A percentile compares a stretch with the other conserved stretches of the same genome.
Evolutionary conservation across 2,113 vertebrate genomes (phyloP).

Genomic region (Hemibagrus wyckioides): DNA sequence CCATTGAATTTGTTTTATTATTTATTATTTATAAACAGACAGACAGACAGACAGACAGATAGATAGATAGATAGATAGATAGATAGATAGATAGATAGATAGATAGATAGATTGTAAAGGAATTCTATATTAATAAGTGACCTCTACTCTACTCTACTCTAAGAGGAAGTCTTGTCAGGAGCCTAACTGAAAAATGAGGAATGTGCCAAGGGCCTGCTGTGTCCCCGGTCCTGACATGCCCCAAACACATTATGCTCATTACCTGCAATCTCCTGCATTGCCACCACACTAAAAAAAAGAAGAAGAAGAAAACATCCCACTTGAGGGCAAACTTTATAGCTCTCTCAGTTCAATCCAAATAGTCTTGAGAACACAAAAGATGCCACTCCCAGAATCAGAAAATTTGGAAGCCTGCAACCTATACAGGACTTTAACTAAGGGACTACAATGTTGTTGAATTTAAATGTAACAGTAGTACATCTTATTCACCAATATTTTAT

Average conservation of each 20-base stretch:
- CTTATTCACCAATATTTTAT: too few relatives aligned
- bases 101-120: too few relatives aligned
- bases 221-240: slow-evolving; percentile 30
- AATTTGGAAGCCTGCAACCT: background rate
- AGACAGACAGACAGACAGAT: too few relatives aligned
- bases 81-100: too few relatives aligned
- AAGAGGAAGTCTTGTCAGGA: slow-evolving; percentile 56
- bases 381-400: background rate
- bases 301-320: background rate
- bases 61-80: too few relatives aligned
- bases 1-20: background rate
- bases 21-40: too few relatives aligned
- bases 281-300: background rate
- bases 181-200: slow-evolving; percentile 60
- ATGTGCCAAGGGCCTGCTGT: slow-evolving; percentile 66
- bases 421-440: background rate
- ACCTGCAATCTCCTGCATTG: slow-evolving; percentile 21
- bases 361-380: background rate
- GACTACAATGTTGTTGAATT: too few relatives aligned
- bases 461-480: too few relatives aligned
- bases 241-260: background rate
- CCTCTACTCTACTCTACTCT: too few relatives aligned
- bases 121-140: too few relatives aligned
- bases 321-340: background rate
- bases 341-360: background rate